Conservation (phyloP, 1,140 invertebrate species). For the Hylaeus volcanicus region DNA sequence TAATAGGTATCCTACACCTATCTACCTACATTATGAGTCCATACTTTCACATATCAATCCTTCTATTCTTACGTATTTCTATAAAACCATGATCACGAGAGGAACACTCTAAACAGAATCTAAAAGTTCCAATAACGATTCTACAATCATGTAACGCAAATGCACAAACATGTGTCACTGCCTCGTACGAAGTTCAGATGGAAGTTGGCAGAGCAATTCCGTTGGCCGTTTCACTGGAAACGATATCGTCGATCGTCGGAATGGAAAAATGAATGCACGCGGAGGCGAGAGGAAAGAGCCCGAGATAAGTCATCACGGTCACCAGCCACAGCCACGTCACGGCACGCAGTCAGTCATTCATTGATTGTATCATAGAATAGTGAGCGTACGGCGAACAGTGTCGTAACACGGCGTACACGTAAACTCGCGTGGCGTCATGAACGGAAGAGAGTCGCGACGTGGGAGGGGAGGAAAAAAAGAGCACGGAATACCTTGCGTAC, state of each 20-base stretch:
- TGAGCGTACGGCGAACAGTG: conserved; percentile 57
- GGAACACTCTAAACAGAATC: too few relatives aligned
- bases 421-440: conserved; percentile 58
- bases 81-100: too few relatives aligned
- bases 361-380: conserved; percentile 72
- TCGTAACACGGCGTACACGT: conserved; percentile 60
- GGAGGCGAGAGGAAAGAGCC: conserved; percentile 8
- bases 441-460: conserved; percentile 39
- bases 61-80: too few relatives aligned
- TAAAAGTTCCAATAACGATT: too few relatives aligned
- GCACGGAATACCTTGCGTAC: conserved; percentile 43
- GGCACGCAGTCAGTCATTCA: conserved; percentile 69
- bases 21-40: too few relatives aligned
- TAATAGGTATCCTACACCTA: too few relatives aligned
- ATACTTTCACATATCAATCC: too few relatives aligned
- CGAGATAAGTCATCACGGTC: conserved; percentile 65
- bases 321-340: conserved; percentile 56
- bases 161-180: too few relatives aligned
- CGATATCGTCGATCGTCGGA: background rate
- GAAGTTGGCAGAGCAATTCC: too few relatives aligned
- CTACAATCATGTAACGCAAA: too few relatives aligned
- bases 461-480: conserved; percentile 8
- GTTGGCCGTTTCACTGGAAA: background rate
- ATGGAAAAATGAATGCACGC: conserved; percentile 18
- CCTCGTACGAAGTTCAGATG: too few relatives aligned